Percentiles rank a stretch among this genome's conserved stretches.
Evolutionary conservation across 1,140 invertebrate genomes (phyloP).

Genomic region (Sipha flava): DNA sequence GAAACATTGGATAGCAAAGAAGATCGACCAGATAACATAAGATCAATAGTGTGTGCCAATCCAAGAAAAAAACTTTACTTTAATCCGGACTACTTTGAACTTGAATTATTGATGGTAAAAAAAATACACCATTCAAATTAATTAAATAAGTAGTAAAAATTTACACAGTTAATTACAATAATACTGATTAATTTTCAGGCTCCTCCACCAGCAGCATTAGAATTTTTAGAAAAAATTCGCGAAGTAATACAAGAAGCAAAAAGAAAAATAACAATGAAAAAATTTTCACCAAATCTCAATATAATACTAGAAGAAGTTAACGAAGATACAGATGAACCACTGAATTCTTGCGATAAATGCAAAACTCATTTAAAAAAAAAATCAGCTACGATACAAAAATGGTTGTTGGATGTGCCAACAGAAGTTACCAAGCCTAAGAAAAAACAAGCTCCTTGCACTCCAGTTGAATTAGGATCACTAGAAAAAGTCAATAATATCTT

Average conservation of each 20-base stretch:
- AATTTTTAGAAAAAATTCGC: constrained; percentile 76
- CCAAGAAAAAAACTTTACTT: constrained; percentile 72
- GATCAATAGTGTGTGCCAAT: constrained; percentile 53
- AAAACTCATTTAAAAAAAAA: not conserved
- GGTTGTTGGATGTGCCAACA: constrained; percentile 9
- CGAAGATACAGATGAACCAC: constrained; percentile 32
- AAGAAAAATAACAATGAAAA: constrained; percentile 71
- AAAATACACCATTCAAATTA: not conserved
- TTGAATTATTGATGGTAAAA: constrained; percentile 67
- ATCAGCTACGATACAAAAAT: constrained; percentile 17
- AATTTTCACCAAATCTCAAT: constrained; percentile 65
- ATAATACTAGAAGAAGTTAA: constrained; percentile 71
- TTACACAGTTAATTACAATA: not conserved
- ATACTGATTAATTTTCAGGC: constrained; percentile 51
- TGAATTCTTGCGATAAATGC: constrained; percentile 3
- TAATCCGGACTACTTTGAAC: constrained; percentile 80
- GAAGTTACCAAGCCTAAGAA: not conserved
- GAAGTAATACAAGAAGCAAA: constrained; percentile 81
- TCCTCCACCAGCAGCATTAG: constrained; percentile 73
- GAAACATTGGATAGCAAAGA: constrained; percentile 61
- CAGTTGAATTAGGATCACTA: not conserved
- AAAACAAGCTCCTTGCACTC: not conserved
- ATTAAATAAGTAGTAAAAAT: not conserved
- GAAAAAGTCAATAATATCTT: not conserved
- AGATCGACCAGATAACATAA: constrained; percentile 51